These are phyloP conservation scores for Pogonocherus hispidulus DNA, from an alignment of 2,888 invertebrate species.

Conservation along the genomic window DNA sequence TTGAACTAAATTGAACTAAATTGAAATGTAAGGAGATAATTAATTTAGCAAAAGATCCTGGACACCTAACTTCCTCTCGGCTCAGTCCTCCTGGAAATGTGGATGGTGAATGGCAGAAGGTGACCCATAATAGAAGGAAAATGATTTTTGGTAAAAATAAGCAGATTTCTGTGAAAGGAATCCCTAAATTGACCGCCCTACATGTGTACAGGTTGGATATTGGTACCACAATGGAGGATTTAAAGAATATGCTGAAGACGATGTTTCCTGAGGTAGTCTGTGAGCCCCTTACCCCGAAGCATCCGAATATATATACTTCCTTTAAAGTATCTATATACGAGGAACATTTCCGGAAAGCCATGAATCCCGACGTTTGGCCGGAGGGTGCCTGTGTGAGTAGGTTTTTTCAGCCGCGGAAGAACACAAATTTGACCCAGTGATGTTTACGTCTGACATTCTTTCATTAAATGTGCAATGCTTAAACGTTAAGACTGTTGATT, in stretches of 20 bases:
- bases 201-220: conserved; percentile 6
- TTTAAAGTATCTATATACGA: conserved; percentile 3
- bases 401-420: conserved; percentile 9
- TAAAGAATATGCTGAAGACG: not conserved
- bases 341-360: not conserved
- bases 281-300: not conserved
- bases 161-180: not conserved
- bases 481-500: not conserved
- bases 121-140: not conserved
- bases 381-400: not conserved
- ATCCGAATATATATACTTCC: not conserved
- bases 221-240: not conserved
- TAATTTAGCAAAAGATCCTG: not conserved
- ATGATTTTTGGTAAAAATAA: not conserved
- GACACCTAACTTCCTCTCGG: not conserved
- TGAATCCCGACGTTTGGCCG: not conserved
- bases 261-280: not conserved
- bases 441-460: not conserved
- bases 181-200: not conserved
- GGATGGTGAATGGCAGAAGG: not conserved
- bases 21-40: not conserved
- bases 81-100: not conserved
- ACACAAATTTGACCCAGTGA: not conserved
- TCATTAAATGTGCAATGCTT: not conserved
- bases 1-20: not conserved